Evolutionary conservation across 1,140 invertebrate genomes (phyloP).

Genomic region (Rhagoletis pomonella): DNA sequence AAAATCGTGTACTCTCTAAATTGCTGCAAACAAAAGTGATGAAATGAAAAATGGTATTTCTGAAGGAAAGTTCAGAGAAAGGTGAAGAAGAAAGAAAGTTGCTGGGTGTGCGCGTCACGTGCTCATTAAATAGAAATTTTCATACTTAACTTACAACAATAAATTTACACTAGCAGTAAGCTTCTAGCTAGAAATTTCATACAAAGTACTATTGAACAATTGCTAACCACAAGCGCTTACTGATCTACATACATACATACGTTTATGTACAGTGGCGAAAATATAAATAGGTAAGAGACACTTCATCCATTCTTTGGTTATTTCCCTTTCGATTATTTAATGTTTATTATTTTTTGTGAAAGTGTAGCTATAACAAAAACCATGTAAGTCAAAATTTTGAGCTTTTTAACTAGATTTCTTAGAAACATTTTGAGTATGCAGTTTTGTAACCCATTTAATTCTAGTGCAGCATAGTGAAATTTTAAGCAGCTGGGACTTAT

Average conservation of each 20-base stretch:
- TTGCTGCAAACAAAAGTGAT: not conserved
- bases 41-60: not conserved
- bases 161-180: not conserved
- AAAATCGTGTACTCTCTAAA: not conserved
- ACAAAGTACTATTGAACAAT: slow-evolving; percentile 3
- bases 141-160: not conserved
- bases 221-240: not conserved
- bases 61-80: not conserved
- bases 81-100: slow-evolving; percentile 16
- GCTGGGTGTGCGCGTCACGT: slow-evolving; percentile 22
- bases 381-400: too few species aligned
- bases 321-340: too few species aligned
- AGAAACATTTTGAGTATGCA: too few species aligned
- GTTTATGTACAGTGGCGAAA: too few species aligned
- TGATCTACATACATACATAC: not conserved
- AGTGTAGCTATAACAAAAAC: too few species aligned
- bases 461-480: too few species aligned
- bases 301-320: too few species aligned
- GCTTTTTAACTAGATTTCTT: too few species aligned
- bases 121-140: slow-evolving; percentile 45
- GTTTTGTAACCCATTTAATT: too few species aligned
- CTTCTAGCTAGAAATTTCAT: not conserved
- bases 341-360: too few species aligned
- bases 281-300: too few species aligned
- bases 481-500: too few species aligned